Conservation (phyloP, 1,140 invertebrate genomes). For the Hylyphantes graminicola region DNA sequence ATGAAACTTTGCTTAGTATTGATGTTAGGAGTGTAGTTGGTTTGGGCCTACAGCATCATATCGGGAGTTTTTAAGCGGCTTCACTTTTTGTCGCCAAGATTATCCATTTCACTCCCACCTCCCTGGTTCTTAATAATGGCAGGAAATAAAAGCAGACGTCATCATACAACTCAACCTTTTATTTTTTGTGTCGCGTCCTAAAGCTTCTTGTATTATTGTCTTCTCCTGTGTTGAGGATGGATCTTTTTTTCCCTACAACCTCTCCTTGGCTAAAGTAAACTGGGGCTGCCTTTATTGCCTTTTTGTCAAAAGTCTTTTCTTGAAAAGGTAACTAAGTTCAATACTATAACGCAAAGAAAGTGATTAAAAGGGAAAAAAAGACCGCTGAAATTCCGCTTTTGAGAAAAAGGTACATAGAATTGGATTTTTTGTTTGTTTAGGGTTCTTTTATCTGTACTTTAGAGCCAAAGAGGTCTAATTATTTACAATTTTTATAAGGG, state of each 20-base stretch:
- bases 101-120: too few relatives aligned
- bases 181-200: constrained; percentile 43
- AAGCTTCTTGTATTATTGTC: constrained; percentile 53
- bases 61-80: constrained; percentile 7
- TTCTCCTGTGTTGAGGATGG: constrained; percentile 34
- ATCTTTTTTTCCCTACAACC: constrained; percentile 33
- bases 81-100: constrained; percentile 12
- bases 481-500: too few relatives aligned
- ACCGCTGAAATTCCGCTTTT: constrained; percentile 56
- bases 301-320: constrained; percentile 58
- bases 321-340: constrained; percentile 61
- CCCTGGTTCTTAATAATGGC: constrained; percentile 40
- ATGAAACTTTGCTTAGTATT: too few relatives aligned
- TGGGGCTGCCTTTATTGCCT: constrained; percentile 51
- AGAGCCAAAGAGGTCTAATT: too few relatives aligned
- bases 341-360: constrained; percentile 53
- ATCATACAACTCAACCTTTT: constrained; percentile 56
- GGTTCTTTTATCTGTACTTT: not conserved
- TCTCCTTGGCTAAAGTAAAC: constrained; percentile 55
- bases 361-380: constrained; percentile 58
- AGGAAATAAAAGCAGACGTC: constrained; percentile 60
- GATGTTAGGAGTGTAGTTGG: too few relatives aligned
- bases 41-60: too few relatives aligned
- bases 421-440: constrained; percentile 8
- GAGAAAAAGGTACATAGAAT: constrained; percentile 20